Conservation (phyloP, 1,140 invertebrate species). For the Tetramorium parvispinum region DNA sequence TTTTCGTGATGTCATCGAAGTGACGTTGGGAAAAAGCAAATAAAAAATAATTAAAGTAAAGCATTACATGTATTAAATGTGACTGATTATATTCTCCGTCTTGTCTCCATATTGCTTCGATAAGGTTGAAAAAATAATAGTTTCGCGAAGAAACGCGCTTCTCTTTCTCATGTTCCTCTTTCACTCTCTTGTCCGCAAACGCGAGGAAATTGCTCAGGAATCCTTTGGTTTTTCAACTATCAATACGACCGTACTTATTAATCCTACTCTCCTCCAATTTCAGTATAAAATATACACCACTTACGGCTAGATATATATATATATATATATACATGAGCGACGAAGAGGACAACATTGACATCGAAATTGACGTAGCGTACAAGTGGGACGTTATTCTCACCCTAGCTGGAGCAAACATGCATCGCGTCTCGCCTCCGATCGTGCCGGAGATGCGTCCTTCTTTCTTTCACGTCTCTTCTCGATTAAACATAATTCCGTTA, state of each 20-base stretch:
- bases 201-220: not conserved
- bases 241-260: constrained; percentile 62
- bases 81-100: constrained; percentile 5
- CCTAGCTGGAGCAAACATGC: constrained; percentile 45
- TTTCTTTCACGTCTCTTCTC: not conserved
- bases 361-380: constrained; percentile 77
- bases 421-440: not conserved
- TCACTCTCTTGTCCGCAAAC: not conserved
- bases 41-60: constrained; percentile 22
- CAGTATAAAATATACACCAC: constrained; percentile 77
- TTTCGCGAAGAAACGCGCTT: not conserved
- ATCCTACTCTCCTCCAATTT: constrained; percentile 66
- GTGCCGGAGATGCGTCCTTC: constrained; percentile 3
- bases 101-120: constrained; percentile 4
- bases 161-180: not conserved
- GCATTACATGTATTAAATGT: not conserved
- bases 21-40: not conserved
- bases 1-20: not conserved
- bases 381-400: constrained; percentile 74
- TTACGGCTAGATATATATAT: constrained; percentile 59
- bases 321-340: constrained; percentile 64
- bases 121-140: constrained; percentile 26
- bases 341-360: constrained; percentile 76
- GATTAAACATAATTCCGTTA: constrained; percentile 44
- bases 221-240: constrained; percentile 25